These are phyloP conservation scores for Hecatera dysodea DNA, from an alignment of 2,888 invertebrate genomes.

Conservation along the genomic window DNA sequence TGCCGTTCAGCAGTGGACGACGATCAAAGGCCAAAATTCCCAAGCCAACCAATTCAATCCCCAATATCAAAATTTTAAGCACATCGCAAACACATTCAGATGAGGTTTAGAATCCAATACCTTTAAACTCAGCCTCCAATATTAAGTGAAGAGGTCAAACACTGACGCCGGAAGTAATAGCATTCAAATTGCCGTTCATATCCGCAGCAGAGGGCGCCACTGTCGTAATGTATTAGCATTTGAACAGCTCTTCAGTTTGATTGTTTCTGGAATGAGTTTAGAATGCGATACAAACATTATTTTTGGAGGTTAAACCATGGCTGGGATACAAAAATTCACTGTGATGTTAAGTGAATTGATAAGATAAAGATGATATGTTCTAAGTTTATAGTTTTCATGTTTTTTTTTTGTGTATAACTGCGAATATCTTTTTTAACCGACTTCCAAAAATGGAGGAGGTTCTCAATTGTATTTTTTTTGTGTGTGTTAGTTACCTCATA, in stretches of 20 bases:
- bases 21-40: neutral
- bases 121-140: constrained; percentile 43
- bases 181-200: constrained; percentile 69
- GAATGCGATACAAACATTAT: constrained; percentile 36
- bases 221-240: constrained; percentile 60
- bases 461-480: too few relatives aligned
- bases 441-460: too few relatives aligned
- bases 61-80: constrained; percentile 38
- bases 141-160: constrained; percentile 55
- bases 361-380: neutral
- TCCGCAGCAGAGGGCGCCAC: constrained; percentile 62
- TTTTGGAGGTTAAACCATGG: neutral
- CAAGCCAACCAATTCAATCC: constrained; percentile 2
- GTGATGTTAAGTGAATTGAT: neutral
- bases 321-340: neutral
- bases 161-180: constrained; percentile 64
- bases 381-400: neutral
- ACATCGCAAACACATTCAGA: constrained; percentile 55
- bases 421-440: too few relatives aligned
- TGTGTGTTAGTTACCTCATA: too few relatives aligned
- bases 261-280: constrained; percentile 57
- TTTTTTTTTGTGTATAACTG: neutral
- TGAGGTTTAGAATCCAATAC: constrained; percentile 59
- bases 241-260: constrained; percentile 40
- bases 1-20: too few relatives aligned